Base-by-base conservation (phyloP, 1,140 invertebrate species). In the Heliconius hewitsoni region DNA sequence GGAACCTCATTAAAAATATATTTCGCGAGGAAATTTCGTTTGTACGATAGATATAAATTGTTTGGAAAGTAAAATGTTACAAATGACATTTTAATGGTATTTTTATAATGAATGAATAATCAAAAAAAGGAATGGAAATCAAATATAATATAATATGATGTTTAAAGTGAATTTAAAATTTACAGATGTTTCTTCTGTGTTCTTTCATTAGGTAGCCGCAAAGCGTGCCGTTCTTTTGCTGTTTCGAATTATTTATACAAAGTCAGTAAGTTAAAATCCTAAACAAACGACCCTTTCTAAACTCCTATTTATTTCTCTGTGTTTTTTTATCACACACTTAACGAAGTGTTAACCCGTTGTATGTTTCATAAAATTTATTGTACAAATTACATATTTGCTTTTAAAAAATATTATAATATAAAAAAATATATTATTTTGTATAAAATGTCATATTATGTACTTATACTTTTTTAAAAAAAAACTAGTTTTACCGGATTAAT, bases 191-290 rank as follows among this genome's bases (percentile, higher is more conserved):
- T n/a, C 27, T 13, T 66, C 23, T 66, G 11, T 16, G n/a, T n/a
- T n/a, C n/a, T n/a, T 66, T 66, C 27, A 66, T 66, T n/a, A 66
- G 60, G 23, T 30, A 27, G 30, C 60, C 60, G 60, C 60, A 66
- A 16, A 66, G 3, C 60, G 60, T 66, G 3, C 60, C 23, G 60
- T 66, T 66, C 60, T 66, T 66, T 66, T 27, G 23, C 60, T 11
- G 16, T 16, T 66, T 66, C 60, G 27, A 66, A 66, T 30, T 66
- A 66, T 66, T 66, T 66, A 66, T 66, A 66, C 13, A 66, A 66
- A 66, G 60, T 5, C 60, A 66, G 60, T 66, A 66, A 66, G 60
- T 66, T 66, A 66, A 30, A 66, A 66, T 66, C 60, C 60, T 66
- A 66, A 66, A 66, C 60, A 66, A 66, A 66, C 60, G 27, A 66